Evolutionary conservation across 35 echinoderm and acorn worm genomes (phyloP), one percentile per base, ranked within the genome.

Genomic region (Patiria miniata): DNA sequence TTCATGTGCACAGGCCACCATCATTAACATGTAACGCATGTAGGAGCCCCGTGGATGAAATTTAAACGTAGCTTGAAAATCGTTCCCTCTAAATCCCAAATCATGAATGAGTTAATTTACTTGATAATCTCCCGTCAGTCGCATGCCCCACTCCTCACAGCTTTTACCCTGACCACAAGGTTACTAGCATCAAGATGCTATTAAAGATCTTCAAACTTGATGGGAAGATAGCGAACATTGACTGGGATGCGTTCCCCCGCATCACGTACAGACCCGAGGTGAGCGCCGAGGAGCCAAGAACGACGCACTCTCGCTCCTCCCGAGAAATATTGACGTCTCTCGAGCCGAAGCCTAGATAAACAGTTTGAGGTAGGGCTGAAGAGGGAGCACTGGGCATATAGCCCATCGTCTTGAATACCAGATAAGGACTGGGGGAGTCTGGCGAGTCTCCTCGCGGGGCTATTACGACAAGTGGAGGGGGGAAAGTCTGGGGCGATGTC

Each of bases 281-380:
- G 65, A 73, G 34, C 15, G 65, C 65, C 34, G 29, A 34, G 26
- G 42, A 47, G 26, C 18, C n/a, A 73, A 30, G 14, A 26, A 73
- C 65, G 26, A 73, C 65, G 65, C 65, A 26, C 65, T 36, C 30
- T 73, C 65, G 19, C 65, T 23, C 65, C 65, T 23, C 29, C 65
- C 26, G 65, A 73, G 65, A 73, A 73, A 73, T 73, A 73, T 73
- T 73, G 65, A 73, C 65, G 65, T 32, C 65, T 73, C 65, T 73
- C 65, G 29, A 73, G 34, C 21, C 34, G 26, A 23, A 73, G 65
- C 65, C 65, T 28, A 73, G 65, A 30, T 34, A 73, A 73, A 73
- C 26, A 73, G 65, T 73, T 73, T 73, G 65, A 73, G 65, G 22
- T 73, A 2, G 26, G 65, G 26, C 26, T 73, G 65, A 30, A 73